A percentile compares a stretch with the other conserved stretches of the same genome.
These are phyloP conservation scores for Augochlorella aurata DNA, from an alignment of 2,888 invertebrate species.

Conservation along the genomic window DNA sequence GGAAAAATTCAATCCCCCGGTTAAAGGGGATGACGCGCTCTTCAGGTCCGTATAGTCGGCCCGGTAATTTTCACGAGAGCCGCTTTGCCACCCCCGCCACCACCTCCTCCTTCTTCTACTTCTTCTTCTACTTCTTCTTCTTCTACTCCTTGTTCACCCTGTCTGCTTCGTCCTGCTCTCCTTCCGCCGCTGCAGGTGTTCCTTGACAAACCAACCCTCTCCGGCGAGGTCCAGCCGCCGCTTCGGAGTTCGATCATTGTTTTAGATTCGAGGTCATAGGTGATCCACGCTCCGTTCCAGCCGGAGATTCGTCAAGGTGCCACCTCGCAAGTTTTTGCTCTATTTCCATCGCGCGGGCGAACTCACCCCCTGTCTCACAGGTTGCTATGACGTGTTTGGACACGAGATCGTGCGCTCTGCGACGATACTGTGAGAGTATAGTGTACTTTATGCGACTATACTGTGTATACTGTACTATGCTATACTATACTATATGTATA, in stretches of 20 bases:
- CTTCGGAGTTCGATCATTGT: slow-evolving; percentile 14
- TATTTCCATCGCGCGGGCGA: background rate
- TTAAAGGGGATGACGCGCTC: slow-evolving; percentile 79
- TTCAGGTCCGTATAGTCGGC: slow-evolving; percentile 62
- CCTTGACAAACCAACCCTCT: slow-evolving; percentile 24
- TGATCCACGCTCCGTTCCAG: background rate
- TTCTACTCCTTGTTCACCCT: background rate
- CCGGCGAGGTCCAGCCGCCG: background rate
- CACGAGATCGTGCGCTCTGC: slow-evolving; percentile 17
- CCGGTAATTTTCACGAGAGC: slow-evolving; percentile 64
- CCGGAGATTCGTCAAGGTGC: slow-evolving; percentile 4
- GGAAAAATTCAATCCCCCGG: slow-evolving; percentile 80
- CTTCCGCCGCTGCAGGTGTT: slow-evolving; percentile 40
- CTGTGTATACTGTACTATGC: too few relatives aligned
- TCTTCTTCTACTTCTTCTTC: slow-evolving; percentile 9
- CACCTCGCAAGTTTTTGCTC: background rate
- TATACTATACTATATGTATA: too few relatives aligned
- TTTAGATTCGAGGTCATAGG: slow-evolving; percentile 28
- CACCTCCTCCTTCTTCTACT: background rate
- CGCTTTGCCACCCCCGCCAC: slow-evolving; percentile 36
- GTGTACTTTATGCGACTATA: too few relatives aligned
- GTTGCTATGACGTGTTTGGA: background rate
- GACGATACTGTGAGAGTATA: too few relatives aligned
- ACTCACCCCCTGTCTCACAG: background rate
- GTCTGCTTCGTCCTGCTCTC: slow-evolving; percentile 13